These are phyloP conservation scores for Mesembrinibis cayennensis DNA, from an alignment of 2,113 vertebrate genomes.

Conservation along the genomic window DNA sequence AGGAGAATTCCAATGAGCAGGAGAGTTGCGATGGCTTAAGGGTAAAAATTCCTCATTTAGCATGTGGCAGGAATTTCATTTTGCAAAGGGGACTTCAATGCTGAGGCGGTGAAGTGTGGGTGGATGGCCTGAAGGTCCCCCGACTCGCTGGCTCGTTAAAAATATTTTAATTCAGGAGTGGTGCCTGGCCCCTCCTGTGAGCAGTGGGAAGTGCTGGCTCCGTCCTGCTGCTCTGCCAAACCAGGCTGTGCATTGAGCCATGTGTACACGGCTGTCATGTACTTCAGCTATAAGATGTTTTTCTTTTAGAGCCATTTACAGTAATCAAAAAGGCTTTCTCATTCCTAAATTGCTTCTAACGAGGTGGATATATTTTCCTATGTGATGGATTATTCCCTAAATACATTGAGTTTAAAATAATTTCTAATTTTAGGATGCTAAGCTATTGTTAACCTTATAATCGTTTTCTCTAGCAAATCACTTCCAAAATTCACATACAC, in stretches of 20 bases:
- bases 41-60: background rate
- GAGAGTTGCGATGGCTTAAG: background rate
- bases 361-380: background rate
- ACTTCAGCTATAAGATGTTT: background rate
- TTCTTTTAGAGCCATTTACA: background rate
- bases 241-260: background rate
- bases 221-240: background rate
- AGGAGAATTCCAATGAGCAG: background rate
- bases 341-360: background rate
- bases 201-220: background rate
- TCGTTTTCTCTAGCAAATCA: background rate
- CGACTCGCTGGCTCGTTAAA: background rate
- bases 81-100: background rate
- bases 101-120: background rate
- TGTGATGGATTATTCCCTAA: background rate
- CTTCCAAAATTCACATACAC: background rate
- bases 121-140: background rate
- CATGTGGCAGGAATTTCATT: background rate
- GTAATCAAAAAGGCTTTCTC: background rate
- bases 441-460: background rate
- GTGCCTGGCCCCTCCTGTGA: background rate
- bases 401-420: background rate
- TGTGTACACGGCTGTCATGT: accelerated
- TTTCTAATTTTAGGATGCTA: background rate
- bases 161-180: background rate